Evolutionary conservation across 2,888 invertebrate genomes (phyloP).

Genomic region (Amiota communis): DNA sequence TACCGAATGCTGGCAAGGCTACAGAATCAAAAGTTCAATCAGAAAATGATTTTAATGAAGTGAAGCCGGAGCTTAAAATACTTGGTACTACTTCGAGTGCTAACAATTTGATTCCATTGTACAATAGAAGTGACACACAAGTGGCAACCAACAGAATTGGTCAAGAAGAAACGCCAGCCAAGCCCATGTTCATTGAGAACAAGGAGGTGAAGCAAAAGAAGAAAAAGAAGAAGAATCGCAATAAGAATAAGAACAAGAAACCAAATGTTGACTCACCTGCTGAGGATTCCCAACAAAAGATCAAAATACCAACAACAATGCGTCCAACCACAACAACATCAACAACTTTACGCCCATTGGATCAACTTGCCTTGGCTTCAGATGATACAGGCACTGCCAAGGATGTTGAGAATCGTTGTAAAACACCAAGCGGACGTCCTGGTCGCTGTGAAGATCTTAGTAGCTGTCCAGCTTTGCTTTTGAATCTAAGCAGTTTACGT

Average conservation of each 20-base stretch:
- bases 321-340: conserved; percentile 59
- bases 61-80: conserved; percentile 52
- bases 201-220: conserved; percentile 70
- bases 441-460: conserved; percentile 92
- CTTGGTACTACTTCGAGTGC: conserved; percentile 48
- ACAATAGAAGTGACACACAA: conserved; percentile 50
- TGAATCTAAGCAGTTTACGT: conserved; percentile 86
- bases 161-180: conserved; percentile 43
- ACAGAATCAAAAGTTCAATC: conserved; percentile 10
- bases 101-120: conserved; percentile 53
- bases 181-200: conserved; percentile 67
- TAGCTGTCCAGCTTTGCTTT: conserved; percentile 87
- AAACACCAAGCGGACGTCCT: conserved; percentile 84
- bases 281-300: conserved; percentile 55
- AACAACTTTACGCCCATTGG: conserved; percentile 46
- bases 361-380: conserved; percentile 69
- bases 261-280: conserved; percentile 49
- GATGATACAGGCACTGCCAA: conserved; percentile 73
- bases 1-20: background rate
- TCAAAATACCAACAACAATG: conserved; percentile 60
- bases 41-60: conserved; percentile 31
- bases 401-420: conserved; percentile 80
- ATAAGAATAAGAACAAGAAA: conserved; percentile 68
- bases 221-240: conserved; percentile 69
- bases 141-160: conserved; percentile 62